Evolutionary conservation across 2,113 vertebrate species (phyloP), one percentile per base, ranked within the genome.

Genomic region (Cyanistes caeruleus): DNA sequence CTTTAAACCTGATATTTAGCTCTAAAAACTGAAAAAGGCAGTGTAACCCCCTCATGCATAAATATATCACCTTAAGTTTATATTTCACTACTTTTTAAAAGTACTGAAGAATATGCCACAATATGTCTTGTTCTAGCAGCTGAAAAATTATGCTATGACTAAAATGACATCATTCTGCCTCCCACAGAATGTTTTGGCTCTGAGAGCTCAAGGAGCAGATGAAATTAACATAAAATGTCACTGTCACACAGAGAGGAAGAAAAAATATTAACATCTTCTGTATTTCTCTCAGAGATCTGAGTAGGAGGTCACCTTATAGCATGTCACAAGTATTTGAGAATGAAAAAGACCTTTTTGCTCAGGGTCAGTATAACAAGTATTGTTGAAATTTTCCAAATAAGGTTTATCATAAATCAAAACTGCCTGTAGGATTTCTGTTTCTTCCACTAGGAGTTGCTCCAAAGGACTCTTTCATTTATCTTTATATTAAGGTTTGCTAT

Each of bases 111-210:
- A 97, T 97, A 98, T 98, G 97, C 97, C 97, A 98, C 97, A 98
- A 98, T 98, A 98, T 98, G 98, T 98, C 97, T 98, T 97, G 97
- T 97, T 98, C 95, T 97, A 98, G 97, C 97, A 97, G 95, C 91
- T 98, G 97, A 98, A 98, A 97, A 97, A 95, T 97, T 97, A 96
- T 97, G 95, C 97, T 97, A 95, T 98, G 97, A 98, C 97, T 98
- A 89, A 96, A 98, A 95, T 98, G 98, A 98, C 97, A 98, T 98
- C 98, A 98, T 98, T 97, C 97, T 97, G 93, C 97, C 97, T 97
- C 98, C 97, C 94, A 98, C 97, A 97, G 97, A 98, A 97, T 95
- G 83, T 94, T 97, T 97, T 96, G 97, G 92, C 97, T 97, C 95
- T 83, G 84, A 94, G 88, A 97, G 95, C 97, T 97, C 93, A 98